Conservation (phyloP, 2,797 vertebrate species). For the Balearica regulorum region DNA sequence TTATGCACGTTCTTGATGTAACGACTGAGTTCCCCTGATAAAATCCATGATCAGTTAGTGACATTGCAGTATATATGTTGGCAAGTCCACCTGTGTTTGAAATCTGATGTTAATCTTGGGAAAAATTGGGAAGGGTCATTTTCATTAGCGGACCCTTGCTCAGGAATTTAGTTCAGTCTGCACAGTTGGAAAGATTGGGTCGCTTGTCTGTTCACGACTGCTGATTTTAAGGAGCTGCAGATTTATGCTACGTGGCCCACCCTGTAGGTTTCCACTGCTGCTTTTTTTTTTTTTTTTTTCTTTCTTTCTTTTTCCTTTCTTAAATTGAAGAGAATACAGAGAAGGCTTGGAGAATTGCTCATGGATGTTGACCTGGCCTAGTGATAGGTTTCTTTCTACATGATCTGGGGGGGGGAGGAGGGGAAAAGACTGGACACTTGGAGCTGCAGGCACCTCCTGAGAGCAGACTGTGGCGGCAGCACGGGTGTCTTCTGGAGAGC, state of each 20-base stretch:
- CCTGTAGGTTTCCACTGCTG: not conserved
- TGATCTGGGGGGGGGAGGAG: not conserved
- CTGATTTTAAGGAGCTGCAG: not conserved
- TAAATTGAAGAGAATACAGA: not conserved
- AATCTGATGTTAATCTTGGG: not conserved
- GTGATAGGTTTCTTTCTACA: not conserved
- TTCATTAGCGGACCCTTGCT: not conserved
- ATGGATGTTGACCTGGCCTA: not conserved
- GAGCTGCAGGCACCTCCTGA: not conserved
- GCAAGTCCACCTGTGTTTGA: not conserved
- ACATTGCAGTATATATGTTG: not conserved
- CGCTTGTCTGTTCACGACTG: not conserved
- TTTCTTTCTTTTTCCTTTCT: too few species aligned
- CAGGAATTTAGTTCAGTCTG: not conserved
- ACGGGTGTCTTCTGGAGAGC: not conserved
- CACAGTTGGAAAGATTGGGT: not conserved
- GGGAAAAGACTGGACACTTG: not conserved
- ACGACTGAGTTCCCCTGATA: not conserved
- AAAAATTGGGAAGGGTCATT: not conserved
- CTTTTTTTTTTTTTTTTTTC: not conserved
- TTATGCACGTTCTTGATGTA: not conserved
- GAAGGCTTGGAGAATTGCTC: not conserved
- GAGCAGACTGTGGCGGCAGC: not conserved
- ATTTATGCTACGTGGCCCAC: not conserved
- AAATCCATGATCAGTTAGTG: not conserved